These are phyloP conservation scores for Melieria picta DNA, from an alignment of 2,888 invertebrate species.

Conservation along the genomic window DNA sequence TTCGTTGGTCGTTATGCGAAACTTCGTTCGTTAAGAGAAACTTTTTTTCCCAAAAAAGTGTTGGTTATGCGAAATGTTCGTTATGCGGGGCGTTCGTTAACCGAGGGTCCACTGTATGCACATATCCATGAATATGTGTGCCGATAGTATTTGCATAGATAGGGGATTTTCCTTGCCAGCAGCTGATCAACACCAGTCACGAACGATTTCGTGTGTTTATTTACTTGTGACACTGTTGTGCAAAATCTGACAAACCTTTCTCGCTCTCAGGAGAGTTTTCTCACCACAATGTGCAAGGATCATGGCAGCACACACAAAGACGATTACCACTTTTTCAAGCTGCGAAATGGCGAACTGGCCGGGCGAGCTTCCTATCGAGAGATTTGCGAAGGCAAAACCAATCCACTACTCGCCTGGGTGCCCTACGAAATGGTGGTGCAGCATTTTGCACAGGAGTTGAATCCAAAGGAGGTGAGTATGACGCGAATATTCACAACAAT, in stretches of 20 bases:
- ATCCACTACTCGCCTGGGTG: slow-evolving; percentile 57
- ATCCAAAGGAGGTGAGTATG: slow-evolving; percentile 55
- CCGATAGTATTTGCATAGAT: too few relatives aligned
- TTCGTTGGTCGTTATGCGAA: too few relatives aligned
- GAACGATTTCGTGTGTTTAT: not conserved
- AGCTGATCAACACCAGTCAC: too few relatives aligned
- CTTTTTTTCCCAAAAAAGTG: too few relatives aligned
- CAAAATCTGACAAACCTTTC: not conserved
- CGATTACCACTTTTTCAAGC: slow-evolving; percentile 54
- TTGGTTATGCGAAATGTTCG: too few relatives aligned
- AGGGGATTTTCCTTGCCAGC: too few relatives aligned
- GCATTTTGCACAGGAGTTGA: slow-evolving; percentile 51
- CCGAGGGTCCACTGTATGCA: too few relatives aligned
- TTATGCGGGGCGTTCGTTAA: too few relatives aligned
- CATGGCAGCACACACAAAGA: slow-evolving; percentile 52
- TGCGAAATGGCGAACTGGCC: slow-evolving; percentile 56
- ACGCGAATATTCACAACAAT: not conserved
- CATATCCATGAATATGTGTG: too few relatives aligned
- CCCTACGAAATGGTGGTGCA: slow-evolving; percentile 52
- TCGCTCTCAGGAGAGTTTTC: slow-evolving; percentile 52
- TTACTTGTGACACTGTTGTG: not conserved
- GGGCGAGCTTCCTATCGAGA: slow-evolving; percentile 53
- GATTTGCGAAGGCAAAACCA: slow-evolving; percentile 49
- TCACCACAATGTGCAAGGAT: slow-evolving; percentile 58
- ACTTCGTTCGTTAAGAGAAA: too few relatives aligned